Percentiles rank a stretch among this genome's conserved stretches.
Conservation (phyloP, 2,888 invertebrate genomes). For the Microlaimidae sp. region DNA sequence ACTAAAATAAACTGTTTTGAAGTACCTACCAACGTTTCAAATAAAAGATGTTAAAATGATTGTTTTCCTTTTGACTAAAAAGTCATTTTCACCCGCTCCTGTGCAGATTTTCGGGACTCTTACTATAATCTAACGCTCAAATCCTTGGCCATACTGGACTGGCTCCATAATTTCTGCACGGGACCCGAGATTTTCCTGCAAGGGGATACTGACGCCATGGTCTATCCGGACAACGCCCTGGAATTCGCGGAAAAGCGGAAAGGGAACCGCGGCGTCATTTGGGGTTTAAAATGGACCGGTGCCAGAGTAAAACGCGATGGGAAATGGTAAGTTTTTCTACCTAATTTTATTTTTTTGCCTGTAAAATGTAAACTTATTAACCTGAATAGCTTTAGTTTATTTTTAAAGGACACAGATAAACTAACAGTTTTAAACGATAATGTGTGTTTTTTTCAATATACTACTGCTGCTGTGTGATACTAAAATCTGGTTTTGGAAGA, state of each 20-base stretch:
- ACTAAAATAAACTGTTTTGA: no score
- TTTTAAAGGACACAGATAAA: no score
- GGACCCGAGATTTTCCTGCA: not conserved
- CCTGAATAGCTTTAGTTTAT: no score
- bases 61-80: no score
- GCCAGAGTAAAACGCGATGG: not conserved
- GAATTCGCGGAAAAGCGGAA: not conserved
- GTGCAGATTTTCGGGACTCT: not conserved
- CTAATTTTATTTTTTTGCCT: no score
- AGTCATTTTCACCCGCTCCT: not conserved
- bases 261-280: not conserved
- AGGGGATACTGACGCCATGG: not conserved
- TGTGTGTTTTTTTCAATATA: no score
- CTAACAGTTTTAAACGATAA: no score
- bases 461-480: no score
- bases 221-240: not conserved
- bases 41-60: no score
- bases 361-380: no score
- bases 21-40: no score
- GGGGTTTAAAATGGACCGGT: not conserved
- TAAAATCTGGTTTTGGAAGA: no score
- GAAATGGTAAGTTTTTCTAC: slow-evolving; percentile 2
- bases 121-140: slow-evolving; percentile 1
- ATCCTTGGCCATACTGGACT: not conserved
- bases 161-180: not conserved